Conservation (phyloP, 2,888 invertebrate genomes). For the Campaea margaritaria region DNA sequence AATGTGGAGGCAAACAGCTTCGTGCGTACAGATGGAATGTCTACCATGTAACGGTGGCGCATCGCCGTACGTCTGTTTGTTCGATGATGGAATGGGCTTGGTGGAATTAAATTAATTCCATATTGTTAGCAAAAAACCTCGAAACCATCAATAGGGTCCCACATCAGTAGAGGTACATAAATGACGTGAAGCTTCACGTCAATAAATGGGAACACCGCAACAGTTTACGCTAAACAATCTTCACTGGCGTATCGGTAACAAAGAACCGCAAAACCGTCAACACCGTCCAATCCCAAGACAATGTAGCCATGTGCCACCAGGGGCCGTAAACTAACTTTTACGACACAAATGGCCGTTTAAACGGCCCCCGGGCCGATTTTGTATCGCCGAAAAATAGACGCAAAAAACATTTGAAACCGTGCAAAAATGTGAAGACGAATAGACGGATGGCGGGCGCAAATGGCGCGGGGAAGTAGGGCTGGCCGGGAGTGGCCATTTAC, state of each 20-base stretch:
- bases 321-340: conserved; percentile 63
- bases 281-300: conserved; percentile 39
- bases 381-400: conserved; percentile 56
- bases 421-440: conserved; percentile 43
- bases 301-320: conserved; percentile 46
- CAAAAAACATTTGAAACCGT: conserved; percentile 42
- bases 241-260: conserved; percentile 3
- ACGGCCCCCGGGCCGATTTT: conserved; percentile 53
- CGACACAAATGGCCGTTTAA: conserved; percentile 66
- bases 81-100: no score
- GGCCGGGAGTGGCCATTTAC: conserved; percentile 23
- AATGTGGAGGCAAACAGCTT: no score
- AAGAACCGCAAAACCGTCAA: conserved; percentile 27
- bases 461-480: conserved; percentile 35
- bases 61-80: no score
- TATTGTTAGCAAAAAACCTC: no score
- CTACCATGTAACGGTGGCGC: no score
- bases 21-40: no score
- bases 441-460: conserved; percentile 32
- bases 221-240: background rate
- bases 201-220: background rate
- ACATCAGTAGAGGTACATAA: no score
- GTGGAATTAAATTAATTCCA: no score
- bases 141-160: no score
- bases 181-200: background rate